Conservation (phyloP, 2,888 invertebrate genomes). For the Rotaria magnacalcarata region DNA sequence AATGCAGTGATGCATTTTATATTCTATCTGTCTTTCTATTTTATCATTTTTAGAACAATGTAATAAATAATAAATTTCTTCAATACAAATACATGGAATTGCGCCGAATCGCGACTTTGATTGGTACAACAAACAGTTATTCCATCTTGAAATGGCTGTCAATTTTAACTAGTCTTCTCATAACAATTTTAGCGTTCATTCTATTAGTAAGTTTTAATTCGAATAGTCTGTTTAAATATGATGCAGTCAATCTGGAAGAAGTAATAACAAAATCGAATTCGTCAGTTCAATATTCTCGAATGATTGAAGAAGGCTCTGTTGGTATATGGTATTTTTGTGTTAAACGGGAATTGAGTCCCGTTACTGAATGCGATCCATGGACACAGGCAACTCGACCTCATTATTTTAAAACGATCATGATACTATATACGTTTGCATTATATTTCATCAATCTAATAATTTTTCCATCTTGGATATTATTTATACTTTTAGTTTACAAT, state of each 20-base stretch:
- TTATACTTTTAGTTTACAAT: background rate
- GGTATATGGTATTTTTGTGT: background rate
- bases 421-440: background rate
- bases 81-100: background rate
- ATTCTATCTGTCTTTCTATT: background rate
- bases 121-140: background rate
- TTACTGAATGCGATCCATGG: background rate
- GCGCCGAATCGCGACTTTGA: background rate
- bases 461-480: background rate
- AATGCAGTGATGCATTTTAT: too few species aligned
- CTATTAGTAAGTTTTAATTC: background rate
- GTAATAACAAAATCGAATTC: too few species aligned
- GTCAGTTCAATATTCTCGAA: background rate
- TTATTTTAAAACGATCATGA: background rate
- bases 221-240: background rate
- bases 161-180: background rate
- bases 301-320: background rate
- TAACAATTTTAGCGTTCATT: background rate
- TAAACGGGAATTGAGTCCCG: background rate
- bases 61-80: background rate
- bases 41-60: background rate
- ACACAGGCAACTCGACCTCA: background rate
- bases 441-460: background rate
- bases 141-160: background rate
- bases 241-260: background rate